Conservation (phyloP, 1,140 invertebrate genomes). For the Limonius californicus region DNA sequence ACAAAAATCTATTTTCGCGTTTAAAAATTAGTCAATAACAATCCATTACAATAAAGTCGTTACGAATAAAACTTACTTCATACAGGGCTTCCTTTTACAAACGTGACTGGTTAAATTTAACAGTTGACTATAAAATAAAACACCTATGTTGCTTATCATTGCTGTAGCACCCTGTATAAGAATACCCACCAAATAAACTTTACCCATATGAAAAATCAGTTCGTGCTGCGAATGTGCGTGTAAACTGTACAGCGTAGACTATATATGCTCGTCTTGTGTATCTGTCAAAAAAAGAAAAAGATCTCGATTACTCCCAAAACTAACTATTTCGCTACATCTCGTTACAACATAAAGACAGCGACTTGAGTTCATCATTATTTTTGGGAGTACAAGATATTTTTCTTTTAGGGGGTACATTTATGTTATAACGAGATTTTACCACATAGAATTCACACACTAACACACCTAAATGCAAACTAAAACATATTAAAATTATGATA, state of each 20-base stretch:
- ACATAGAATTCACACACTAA: constrained; percentile 10
- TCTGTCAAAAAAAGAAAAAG: constrained; percentile 57
- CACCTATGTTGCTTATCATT: too few species aligned
- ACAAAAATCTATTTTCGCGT: too few species aligned
- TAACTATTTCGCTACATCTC: constrained; percentile 46
- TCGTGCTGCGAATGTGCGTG: constrained; percentile 6
- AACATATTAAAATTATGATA: too few species aligned
- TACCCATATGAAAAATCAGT: background rate
- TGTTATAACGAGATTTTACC: constrained; percentile 51
- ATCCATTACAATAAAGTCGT: too few species aligned
- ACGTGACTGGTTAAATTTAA: too few species aligned
- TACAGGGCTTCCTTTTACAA: too few species aligned
- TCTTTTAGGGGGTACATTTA: constrained; percentile 39
- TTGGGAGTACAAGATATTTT: constrained; percentile 44
- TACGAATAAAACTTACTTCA: too few species aligned
- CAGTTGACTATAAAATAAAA: too few species aligned
- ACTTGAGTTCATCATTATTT: constrained; percentile 25
- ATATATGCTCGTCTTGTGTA: constrained; percentile 60
- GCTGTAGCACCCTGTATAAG: background rate
- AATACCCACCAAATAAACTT: constrained; percentile 5
- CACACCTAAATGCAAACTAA: background rate
- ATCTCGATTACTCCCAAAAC: constrained; percentile 45
- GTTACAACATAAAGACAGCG: constrained; percentile 50
- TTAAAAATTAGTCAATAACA: too few species aligned
- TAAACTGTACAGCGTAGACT: constrained; percentile 31